Evolutionary conservation across 2,797 vertebrate species (phyloP), one percentile per base, ranked within the genome.

Genomic region (Danionella dracula): DNA sequence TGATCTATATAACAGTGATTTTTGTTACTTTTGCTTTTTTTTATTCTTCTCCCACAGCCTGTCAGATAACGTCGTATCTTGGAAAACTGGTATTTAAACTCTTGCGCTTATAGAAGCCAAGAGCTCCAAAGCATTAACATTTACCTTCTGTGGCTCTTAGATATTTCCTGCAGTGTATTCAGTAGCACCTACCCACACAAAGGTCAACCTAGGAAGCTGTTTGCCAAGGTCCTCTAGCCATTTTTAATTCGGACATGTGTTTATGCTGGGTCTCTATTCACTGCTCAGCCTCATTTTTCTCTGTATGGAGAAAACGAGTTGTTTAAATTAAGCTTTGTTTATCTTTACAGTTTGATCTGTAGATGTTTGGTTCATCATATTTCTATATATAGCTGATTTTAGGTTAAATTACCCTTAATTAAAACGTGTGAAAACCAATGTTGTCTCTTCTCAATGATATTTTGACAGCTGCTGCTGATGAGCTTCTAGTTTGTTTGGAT

Each of bases 1-100:
- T 19, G 11, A 51, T 48, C 51, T 56, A 11, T 56, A 29, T 12
- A 57, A 57, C 11, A 49, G 32, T 12, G n/a, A 29, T 37, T 49
- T 66, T 66, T 31, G 41, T 46, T 56, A 46, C 41, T 46, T 41
- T 66, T 56, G 21, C 51, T n/a, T 66, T 38, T 56, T 56, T 66
- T 48, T 57, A 38, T 31, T 40, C 34, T 1, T 19, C 34, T 11
- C 42, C 34, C 64, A 56, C 53, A 66, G 20, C 5, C 44, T 57
- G 42, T 32, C 63, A 57, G 31, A 20, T 4, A 38, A 37, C n/a
- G 45, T 31, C 44, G 44, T 65, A 55, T 65, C 19, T 37, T 19
- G 19, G 20, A 41, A 27, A 56, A 32, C 44, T 49, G 16, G 8
- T 46, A 66, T 48, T 57, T 57, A 57, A 49, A 44, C 23, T 53